These are phyloP conservation scores for Aphidoletes aphidimyza DNA, from an alignment of 2,888 invertebrate genomes.

Conservation along the genomic window DNA sequence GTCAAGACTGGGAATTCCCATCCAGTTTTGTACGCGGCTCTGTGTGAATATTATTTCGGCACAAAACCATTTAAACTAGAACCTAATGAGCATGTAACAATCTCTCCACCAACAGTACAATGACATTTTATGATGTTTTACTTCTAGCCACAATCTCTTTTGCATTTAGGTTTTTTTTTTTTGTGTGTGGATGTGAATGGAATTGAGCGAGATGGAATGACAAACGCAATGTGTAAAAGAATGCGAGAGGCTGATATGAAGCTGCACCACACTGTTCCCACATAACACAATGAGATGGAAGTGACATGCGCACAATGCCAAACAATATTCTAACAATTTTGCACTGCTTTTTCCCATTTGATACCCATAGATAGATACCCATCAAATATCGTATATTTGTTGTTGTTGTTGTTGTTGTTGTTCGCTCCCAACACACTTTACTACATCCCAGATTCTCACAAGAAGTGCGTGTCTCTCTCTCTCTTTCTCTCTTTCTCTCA, in stretches of 20 bases:
- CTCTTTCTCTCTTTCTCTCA: not conserved
- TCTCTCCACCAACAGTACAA: constrained; percentile 6
- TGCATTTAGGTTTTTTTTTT: not conserved
- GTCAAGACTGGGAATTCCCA: constrained; percentile 7
- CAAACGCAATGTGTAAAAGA: too few species aligned
- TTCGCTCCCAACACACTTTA: constrained; percentile 33
- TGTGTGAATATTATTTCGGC: not conserved
- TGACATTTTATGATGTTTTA: not conserved
- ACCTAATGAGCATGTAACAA: constrained; percentile 14
- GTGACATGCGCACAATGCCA: constrained; percentile 28
- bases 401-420: too few species aligned
- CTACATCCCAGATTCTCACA: constrained; percentile 17
- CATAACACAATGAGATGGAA: not conserved
- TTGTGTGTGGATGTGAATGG: not conserved
- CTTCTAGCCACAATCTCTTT: constrained; percentile 1
- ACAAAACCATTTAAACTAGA: constrained; percentile 17
- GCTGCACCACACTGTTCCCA: too few species aligned
- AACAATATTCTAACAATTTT: not conserved
- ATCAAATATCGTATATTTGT: constrained; percentile 47
- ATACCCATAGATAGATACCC: constrained; percentile 39
- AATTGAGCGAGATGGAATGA: not conserved
- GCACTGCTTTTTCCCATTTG: constrained; percentile 14
- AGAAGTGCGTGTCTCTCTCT: not conserved
- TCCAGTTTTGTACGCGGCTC: not conserved
- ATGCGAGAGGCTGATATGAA: too few species aligned